Evolutionary conservation across 1,140 invertebrate genomes (phyloP), one percentile per base, ranked within the genome.

Genomic region (Homarus americanus): DNA sequence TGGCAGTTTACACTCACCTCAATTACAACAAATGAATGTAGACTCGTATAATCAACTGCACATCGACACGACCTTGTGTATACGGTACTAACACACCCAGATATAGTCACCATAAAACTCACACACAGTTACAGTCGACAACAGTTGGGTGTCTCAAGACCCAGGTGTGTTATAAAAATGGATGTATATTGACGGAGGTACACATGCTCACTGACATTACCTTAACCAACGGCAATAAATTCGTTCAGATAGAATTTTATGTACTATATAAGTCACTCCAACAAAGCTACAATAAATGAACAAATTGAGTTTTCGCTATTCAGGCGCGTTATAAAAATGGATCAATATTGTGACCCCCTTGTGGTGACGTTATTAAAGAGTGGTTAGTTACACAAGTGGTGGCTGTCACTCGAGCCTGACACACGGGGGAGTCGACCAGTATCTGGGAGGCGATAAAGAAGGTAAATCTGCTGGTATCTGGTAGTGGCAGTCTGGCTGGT

Each of bases 241-340:
- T n/a, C 72, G 20, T 2, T 7, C 72, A 75, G n/a, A 72, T 34
- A 72, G 3, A 75, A 34, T 32, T 28, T 32, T 20, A 28, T 20
- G 34, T 5, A 7, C 72, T 2, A 10, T 36, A 34, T 32, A 34
- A 40, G 5, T 32, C 78, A 53, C 20, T 24, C 78, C 34, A 7
- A 80, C 78, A 80, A 44, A n/a, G 41, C n/a, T 41, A 75, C 28
- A 53, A 28, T 20, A 58, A 58, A 58, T 24, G 53, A 58, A 58
- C 20, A 58, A 20, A 58, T 58, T 58, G 17, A 5, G 15, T 80
- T n/a, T n/a, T 40, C 24, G 44, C 40, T 41, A 53, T 32, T 32
- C n/a, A n/a, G 7, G 78, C 36, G 24, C n/a, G n/a, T 44, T 53
- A 80, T 53, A 28, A 49, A 58, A 58, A 58, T 58, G 20, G 4